Conservation (phyloP, 2,113 vertebrate genomes). For the Silurus meridionalis region DNA sequence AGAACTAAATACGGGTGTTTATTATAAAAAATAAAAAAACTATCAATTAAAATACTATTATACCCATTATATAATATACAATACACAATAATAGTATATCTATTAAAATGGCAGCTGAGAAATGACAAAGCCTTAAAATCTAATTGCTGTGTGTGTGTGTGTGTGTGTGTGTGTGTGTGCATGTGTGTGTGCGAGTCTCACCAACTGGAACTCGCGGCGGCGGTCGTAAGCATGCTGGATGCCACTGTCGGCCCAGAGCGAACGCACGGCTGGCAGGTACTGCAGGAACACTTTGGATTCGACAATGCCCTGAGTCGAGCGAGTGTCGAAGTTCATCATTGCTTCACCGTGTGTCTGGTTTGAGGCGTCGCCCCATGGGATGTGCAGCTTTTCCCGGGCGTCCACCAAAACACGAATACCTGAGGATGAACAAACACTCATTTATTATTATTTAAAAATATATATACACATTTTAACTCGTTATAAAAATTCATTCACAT, state of each 20-base stretch:
- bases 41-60: too few relatives aligned
- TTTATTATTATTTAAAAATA: too few relatives aligned
- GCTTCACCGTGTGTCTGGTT: slow-evolving; percentile 85
- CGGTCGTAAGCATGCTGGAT: slow-evolving; percentile 94
- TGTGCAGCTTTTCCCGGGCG: slow-evolving; percentile 92
- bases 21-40: neutral
- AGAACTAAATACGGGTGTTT: neutral
- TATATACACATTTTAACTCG: neutral
- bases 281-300: slow-evolving; percentile 81
- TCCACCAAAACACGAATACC: slow-evolving; percentile 94
- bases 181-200: slow-evolving; percentile 68
- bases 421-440: slow-evolving; percentile 49
- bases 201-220: slow-evolving; percentile 94
- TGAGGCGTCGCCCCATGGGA: slow-evolving; percentile 86
- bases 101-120: too few relatives aligned
- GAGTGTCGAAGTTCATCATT: slow-evolving; percentile 94
- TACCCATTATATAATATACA: too few relatives aligned
- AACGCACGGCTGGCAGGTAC: slow-evolving; percentile 82
- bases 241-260: slow-evolving; percentile 87
- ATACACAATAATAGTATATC: too few relatives aligned
- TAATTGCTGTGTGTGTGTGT: neutral
- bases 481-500: neutral
- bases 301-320: slow-evolving; percentile 84
- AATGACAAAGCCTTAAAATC: neutral
- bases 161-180: neutral